Evolutionary conservation across 2,797 vertebrate species (phyloP), one percentile per base, ranked within the genome.

Genomic region (Tarsius wallacei): DNA sequence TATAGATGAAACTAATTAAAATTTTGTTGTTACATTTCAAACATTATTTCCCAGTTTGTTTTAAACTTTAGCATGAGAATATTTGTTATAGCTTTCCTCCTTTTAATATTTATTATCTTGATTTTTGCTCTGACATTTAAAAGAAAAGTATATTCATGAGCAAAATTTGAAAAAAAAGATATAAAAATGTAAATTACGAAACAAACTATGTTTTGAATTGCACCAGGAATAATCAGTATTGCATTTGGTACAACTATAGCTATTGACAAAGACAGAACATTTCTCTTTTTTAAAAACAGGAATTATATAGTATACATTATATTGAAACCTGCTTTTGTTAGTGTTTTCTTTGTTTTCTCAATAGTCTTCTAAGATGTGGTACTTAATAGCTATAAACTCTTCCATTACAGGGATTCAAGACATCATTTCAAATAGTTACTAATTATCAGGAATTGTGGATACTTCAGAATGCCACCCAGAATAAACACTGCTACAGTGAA

Each of bases 51-150:
- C 66, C 21, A 63, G 66, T 77, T 91, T 94, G 31, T 97, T 94
- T 82, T 77, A 53, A 36, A 51, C 49, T 89, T 81, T 82, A 26
- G 2, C 63, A 42, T 91, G 33, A 96, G 53, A 89, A 90, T 76
- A 92, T 88, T 94, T 93, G 89, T 80, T 91, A 51, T 74, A 71
- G 96, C 55, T 91, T 94, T 78, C 90, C 51, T 89, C n/a, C 77
- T 22, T 90, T 85, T 4, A 85, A 81, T 36, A 42, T 42, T 71
- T 81, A 42, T 59, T 85, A 28, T 63, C 63, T 97, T 42, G 42
- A 42, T 92, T 94, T 90, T 87, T 63, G 89, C 36, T 77, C 33
- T 92, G 93, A 88, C 57, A 90, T 94, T 97, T 84, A 95, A 90
- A 81, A 91, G 71, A 91, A 93, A 97, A 85, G 87, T 91, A 89